Evolutionary conservation across 2,113 vertebrate species (phyloP).

Genomic region (Recurvirostra avosetta): DNA sequence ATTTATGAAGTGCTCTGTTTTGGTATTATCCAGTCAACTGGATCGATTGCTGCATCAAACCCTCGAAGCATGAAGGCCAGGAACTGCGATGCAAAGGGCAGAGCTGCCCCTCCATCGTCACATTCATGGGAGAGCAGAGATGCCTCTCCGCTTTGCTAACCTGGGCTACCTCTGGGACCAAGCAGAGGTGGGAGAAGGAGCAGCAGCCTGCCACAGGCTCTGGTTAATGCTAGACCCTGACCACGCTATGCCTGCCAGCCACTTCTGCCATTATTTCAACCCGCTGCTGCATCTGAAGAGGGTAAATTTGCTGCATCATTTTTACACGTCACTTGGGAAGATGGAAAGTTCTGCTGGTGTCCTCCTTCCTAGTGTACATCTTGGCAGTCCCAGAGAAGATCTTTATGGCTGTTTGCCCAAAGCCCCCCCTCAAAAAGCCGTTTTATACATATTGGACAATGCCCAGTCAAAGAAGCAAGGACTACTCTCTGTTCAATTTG

Average conservation of each 20-base stretch:
- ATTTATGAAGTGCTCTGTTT: not conserved
- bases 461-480: not conserved
- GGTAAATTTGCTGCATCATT: not conserved
- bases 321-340: not conserved
- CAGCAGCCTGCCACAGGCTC: not conserved
- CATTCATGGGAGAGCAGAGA: not conserved
- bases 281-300: not conserved
- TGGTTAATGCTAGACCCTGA: not conserved
- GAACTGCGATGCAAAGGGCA: not conserved
- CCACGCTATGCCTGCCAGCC: no score
- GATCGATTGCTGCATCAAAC: not conserved
- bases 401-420: not conserved
- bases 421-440: not conserved
- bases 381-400: not conserved
- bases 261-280: not conserved
- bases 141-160: not conserved
- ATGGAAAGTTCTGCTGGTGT: not conserved
- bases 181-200: not conserved
- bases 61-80: not conserved
- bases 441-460: not conserved
- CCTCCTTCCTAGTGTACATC: not conserved
- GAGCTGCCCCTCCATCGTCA: not conserved
- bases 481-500: not conserved
- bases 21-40: not conserved
- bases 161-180: not conserved